Conservation (phyloP, 2,113 vertebrate genomes). For the Pan troglodytes region DNA sequence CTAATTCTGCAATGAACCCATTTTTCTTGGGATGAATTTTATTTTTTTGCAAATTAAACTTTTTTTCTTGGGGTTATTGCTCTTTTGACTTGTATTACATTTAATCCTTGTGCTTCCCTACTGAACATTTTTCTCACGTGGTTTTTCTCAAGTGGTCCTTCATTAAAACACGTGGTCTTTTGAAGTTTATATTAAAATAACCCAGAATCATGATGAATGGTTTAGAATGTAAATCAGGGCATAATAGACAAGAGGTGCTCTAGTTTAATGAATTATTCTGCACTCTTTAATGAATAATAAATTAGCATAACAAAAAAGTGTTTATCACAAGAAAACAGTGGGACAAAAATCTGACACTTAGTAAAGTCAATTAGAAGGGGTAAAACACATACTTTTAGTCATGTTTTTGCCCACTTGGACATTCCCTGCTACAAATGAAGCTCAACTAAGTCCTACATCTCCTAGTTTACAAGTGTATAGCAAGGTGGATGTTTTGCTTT, state of each 20-base stretch:
- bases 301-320: background rate
- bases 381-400: background rate
- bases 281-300: background rate
- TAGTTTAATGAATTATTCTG: constrained; percentile 5
- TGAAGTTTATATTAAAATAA: constrained; percentile 21
- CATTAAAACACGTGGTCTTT: background rate
- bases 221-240: background rate
- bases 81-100: no score
- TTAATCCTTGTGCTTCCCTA: no score
- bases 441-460: no score
- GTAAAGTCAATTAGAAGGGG: background rate
- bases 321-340: background rate
- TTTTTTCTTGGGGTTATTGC: background rate
- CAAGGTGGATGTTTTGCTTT: background rate
- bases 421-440: background rate
- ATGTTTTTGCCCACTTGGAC: background rate
- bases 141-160: background rate
- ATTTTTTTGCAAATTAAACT: background rate
- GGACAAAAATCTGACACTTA: background rate
- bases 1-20: constrained; percentile 4
- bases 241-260: background rate
- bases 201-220: background rate
- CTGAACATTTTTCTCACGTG: background rate
- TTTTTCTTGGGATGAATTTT: background rate
- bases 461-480: accelerated